Base-by-base conservation (phyloP, 1,140 invertebrate genomes). In the Cydia amplana region DNA sequence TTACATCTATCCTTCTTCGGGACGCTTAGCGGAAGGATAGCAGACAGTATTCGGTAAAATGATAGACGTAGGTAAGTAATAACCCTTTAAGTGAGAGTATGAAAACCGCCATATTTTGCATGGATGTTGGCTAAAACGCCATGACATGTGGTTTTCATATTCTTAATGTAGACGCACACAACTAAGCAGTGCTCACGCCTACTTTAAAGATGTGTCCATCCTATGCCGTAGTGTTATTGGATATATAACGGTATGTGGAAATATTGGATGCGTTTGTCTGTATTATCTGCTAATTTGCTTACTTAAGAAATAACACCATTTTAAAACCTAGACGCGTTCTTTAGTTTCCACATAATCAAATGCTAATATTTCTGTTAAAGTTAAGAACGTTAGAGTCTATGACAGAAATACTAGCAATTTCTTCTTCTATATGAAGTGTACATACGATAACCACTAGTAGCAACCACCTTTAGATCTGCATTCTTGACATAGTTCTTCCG, bases 401-500 rank as follows among this genome's bases (percentile, higher is more conserved):
- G n/a, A 70, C 65, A 70, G 65, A 70, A 70, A 70, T 70, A 40
- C 1, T 36, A 70, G 65, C 65, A 40, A 20, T 5, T 40, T 40
- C 32, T 70, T 70, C 65, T 20, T 20, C 16, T 1, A 23, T 70
- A 36, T 51, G 49, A 60, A 60, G 55, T 60, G 55, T 70, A 70
- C 28, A 70, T 70, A 70, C 55, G 10, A 60, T 36, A 70, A 18
- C 16, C 65, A 70, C 65, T 70, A 25, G 65, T 70, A 36, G 65
- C n/a, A 36, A 70, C 65, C 28, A 36, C 65, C 32, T 32, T 70
- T 70, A 36, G 32, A 32, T 40, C 65, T 70, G 65, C 65, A 70
- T 70, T 36, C 65, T 70, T 70, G 65, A 20, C 32, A 70, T 70
- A 70, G 65, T 18, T 70, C 65, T 70, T 70, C 55, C 6, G 65